phyloP scores from a whole-genome alignment of 2,113 vertebrate genomes.

The Tupaia tana region DNA sequence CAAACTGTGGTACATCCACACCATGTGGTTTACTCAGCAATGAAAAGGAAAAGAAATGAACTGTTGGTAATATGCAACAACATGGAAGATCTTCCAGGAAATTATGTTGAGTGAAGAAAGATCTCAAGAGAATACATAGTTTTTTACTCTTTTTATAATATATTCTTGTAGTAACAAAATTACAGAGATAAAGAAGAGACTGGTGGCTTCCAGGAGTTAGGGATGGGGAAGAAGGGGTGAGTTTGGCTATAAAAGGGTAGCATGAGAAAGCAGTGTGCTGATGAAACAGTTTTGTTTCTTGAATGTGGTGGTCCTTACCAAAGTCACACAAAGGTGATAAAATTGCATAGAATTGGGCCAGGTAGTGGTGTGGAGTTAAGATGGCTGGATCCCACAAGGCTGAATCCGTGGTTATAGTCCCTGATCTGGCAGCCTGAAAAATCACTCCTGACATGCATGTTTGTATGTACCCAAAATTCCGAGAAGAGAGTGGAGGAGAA shows the following conservation, averaged over 20 bases:
- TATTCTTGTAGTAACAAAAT: not conserved
- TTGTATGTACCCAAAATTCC: too few species aligned
- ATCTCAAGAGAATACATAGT: not conserved
- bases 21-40: not conserved
- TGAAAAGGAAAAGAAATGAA: not conserved
- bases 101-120: not conserved
- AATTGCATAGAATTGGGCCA: not conserved
- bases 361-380: too few species aligned
- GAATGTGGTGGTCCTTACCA: not conserved
- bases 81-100: not conserved
- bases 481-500: too few species aligned
- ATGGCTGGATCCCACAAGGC: too few species aligned
- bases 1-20: not conserved
- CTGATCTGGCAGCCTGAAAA: too few species aligned
- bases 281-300: not conserved
- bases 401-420: too few species aligned
- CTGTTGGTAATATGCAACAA: not conserved
- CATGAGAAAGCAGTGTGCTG: not conserved
- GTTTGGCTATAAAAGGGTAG: not conserved
- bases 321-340: not conserved
- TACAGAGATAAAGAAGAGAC: not conserved
- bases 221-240: too few species aligned
- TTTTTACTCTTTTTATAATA: not conserved
- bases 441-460: too few species aligned
- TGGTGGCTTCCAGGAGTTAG: not conserved